A percentile compares a stretch with the other conserved stretches of the same genome.
phyloP scores from a whole-genome alignment of 2,888 invertebrate species.

The Ernsta delagoae region DNA sequence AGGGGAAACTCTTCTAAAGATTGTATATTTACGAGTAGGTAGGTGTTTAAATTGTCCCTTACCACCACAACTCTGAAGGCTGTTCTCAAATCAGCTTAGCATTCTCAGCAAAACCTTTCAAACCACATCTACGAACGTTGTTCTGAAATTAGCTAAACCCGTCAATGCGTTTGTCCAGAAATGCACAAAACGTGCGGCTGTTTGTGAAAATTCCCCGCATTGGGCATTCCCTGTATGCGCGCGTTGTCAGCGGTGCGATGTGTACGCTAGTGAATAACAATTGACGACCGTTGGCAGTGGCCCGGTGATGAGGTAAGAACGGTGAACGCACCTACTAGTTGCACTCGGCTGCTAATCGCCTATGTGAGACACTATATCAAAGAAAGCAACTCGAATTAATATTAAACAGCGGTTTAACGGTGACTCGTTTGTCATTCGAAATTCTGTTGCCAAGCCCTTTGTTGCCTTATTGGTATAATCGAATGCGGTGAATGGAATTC shows the following conservation, averaged over 20 bases:
- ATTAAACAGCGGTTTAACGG: constrained; percentile 23
- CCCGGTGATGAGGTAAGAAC: constrained; percentile 55
- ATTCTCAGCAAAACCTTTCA: not conserved
- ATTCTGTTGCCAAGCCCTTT: constrained; percentile 8
- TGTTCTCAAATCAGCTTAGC: too few species aligned
- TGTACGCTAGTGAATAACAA: constrained; percentile 72
- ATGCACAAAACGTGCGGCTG: constrained; percentile 46
- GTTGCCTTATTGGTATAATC: not conserved
- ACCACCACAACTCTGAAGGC: too few species aligned
- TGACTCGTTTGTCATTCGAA: constrained; percentile 22
- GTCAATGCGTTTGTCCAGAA: constrained; percentile 41
- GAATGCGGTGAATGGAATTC: constrained; percentile 15
- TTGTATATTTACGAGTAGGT: too few species aligned
- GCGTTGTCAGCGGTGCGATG: constrained; percentile 66
- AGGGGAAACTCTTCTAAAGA: too few species aligned
- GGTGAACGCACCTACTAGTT: constrained; percentile 17
- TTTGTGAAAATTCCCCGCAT: constrained; percentile 78
- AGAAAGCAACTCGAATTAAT: constrained; percentile 33
- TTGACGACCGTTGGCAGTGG: constrained; percentile 69
- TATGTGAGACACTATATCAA: constrained; percentile 37
- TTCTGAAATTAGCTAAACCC: constrained; percentile 4
- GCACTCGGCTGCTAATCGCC: constrained; percentile 31
- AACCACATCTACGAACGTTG: not conserved
- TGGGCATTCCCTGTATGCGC: constrained; percentile 73
- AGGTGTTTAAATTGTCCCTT: too few species aligned